Conservation (phyloP, 1,140 invertebrate species). For the Episyrphus balteatus region DNA sequence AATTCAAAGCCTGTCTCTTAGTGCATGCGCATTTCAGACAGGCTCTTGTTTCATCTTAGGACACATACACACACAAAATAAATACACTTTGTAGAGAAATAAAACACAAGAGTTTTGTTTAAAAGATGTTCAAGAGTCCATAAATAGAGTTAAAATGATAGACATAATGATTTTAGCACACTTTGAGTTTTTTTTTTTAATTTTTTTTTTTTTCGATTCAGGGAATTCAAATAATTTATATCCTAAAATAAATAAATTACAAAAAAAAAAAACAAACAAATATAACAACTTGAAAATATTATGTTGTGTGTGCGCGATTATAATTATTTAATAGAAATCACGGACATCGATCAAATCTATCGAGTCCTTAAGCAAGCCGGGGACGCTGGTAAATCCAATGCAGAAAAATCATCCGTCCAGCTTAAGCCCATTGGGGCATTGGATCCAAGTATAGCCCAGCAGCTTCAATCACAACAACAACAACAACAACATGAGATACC, state of each 20-base stretch:
- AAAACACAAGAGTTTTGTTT: too few species aligned
- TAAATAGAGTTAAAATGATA: too few species aligned
- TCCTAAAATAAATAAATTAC: constrained; percentile 3
- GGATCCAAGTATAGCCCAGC: neutral
- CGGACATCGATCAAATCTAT: constrained; percentile 80
- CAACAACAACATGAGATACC: constrained; percentile 14
- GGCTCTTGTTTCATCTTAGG: too few species aligned
- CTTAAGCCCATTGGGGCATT: constrained; percentile 11
- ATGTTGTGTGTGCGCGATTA: neutral
- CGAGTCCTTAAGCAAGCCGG: constrained; percentile 86
- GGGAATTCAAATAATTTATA: neutral
- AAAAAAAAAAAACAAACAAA: constrained; percentile 13
- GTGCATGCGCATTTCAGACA: too few species aligned
- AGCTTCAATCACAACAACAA: constrained; percentile 5
- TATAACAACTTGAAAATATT: constrained; percentile 1
- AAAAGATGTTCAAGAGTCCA: too few species aligned
- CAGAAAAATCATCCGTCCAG: constrained; percentile 13
- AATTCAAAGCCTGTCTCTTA: too few species aligned
- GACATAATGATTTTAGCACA: too few species aligned
- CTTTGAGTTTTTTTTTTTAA: too few species aligned
- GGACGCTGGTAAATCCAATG: constrained; percentile 43
- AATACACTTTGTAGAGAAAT: too few species aligned
- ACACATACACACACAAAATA: too few species aligned
- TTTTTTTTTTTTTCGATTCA: too few species aligned
- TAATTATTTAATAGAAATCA: constrained; percentile 30